Conservation (phyloP, 2,113 vertebrate genomes). For the Phalacrocorax pelagicus region DNA sequence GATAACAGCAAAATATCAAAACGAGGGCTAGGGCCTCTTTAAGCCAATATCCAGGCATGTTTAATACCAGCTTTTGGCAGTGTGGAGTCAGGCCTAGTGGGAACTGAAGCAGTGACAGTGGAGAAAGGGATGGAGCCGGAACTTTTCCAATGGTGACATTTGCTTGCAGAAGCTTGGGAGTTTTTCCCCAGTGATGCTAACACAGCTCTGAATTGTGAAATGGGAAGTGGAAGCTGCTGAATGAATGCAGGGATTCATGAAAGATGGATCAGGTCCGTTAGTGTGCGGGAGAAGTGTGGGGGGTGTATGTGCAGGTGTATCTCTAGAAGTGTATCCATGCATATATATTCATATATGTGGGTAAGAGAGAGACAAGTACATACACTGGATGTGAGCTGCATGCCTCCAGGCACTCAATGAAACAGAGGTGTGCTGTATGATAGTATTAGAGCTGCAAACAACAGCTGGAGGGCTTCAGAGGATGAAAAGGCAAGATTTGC, state of each 20-base stretch:
- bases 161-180: rapidly evolving
- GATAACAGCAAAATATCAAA: background rate
- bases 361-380: background rate
- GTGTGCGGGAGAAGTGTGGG: background rate
- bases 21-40: background rate
- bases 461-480: background rate
- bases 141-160: background rate
- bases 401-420: rapidly evolving
- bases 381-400: background rate
- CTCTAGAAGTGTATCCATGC: background rate
- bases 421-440: background rate
- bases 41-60: background rate
- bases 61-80: background rate
- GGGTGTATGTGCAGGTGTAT: rapidly evolving
- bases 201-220: background rate
- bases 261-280: background rate
- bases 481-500: background rate
- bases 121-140: background rate
- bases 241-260: background rate
- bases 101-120: background rate
- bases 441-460: background rate
- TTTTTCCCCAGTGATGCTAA: background rate
- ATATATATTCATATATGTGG: rapidly evolving
- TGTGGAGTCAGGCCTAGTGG: rapidly evolving
- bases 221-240: background rate